phyloP scores from a whole-genome alignment of 2,888 invertebrate genomes.

The Abrostola triplasia region DNA sequence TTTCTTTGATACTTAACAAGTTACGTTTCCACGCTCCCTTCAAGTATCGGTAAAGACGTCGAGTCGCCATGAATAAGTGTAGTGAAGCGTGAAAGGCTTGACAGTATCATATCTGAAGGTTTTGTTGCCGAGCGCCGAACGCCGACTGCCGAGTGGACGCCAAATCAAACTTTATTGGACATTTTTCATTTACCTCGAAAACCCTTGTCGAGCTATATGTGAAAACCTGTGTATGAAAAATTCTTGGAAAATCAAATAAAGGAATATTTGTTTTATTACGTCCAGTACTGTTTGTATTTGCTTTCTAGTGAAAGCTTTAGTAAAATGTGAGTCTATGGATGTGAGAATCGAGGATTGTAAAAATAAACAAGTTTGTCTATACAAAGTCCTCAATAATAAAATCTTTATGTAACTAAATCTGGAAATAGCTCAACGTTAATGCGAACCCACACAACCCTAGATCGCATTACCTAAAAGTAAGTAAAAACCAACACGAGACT shows the following conservation, averaged over 20 bases:
- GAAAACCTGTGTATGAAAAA: conserved; percentile 12
- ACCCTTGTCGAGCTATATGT: conserved; percentile 46
- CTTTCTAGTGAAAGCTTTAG: background rate
- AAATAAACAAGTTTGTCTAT: too few relatives aligned
- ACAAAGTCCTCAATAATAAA: too few relatives aligned
- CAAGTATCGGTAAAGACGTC: conserved; percentile 69
- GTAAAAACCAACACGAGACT: background rate
- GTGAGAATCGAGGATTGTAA: too few relatives aligned
- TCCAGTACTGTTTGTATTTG: background rate
- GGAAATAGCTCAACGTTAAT: too few relatives aligned
- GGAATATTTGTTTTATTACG: conserved; percentile 4
- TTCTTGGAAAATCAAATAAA: conserved; percentile 9
- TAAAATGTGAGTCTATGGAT: too few relatives aligned
- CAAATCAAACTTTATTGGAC: conserved; percentile 86
- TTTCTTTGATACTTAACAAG: conserved; percentile 14
- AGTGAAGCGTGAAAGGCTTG: conserved; percentile 77
- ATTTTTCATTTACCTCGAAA: conserved; percentile 75
- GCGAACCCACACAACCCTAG: too few relatives aligned
- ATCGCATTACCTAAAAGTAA: too few relatives aligned
- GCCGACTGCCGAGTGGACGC: conserved; percentile 69
- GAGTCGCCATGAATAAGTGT: conserved; percentile 76
- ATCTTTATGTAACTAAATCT: too few relatives aligned
- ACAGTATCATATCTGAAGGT: conserved; percentile 80
- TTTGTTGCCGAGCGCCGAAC: conserved; percentile 55
- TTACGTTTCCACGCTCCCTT: conserved; percentile 37